Percentiles rank a stretch among this genome's conserved stretches.
phyloP scores from a whole-genome alignment of 2,888 invertebrate genomes.

The Noctua janthina region DNA sequence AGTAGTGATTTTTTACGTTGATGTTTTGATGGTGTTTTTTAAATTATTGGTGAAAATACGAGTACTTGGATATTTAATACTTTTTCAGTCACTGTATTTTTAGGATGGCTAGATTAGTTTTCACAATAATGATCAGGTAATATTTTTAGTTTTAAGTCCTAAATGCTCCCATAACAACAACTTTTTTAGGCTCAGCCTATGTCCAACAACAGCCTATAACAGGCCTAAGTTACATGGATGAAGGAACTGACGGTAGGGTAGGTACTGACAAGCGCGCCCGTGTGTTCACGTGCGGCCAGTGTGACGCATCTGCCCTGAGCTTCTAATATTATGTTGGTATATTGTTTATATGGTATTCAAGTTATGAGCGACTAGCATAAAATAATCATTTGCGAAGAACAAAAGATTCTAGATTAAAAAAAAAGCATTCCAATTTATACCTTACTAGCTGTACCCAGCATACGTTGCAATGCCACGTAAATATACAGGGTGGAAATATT shows the following conservation, averaged over 20 bases:
- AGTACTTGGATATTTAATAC: background rate
- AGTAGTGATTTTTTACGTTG: constrained; percentile 21
- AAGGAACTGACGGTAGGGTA: constrained; percentile 29
- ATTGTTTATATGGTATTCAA: constrained; percentile 28
- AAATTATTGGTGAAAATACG: constrained; percentile 1
- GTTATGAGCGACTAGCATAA: constrained; percentile 6
- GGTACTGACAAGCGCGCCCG: constrained; percentile 36
- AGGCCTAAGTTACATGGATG: constrained; percentile 42
- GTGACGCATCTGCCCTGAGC: constrained; percentile 52
- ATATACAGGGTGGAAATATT: too few relatives aligned
- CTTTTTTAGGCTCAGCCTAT: background rate
- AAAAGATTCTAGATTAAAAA: background rate
- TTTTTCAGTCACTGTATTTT: background rate
- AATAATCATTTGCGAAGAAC: background rate
- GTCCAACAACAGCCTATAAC: background rate
- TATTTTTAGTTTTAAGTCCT: background rate
- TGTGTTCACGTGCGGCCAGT: constrained; percentile 51
- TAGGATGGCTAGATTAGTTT: too few relatives aligned
- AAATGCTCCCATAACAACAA: background rate
- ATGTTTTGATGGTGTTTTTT: background rate
- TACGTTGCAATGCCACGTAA: too few relatives aligned
- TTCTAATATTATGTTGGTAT: constrained; percentile 53
- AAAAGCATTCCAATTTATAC: background rate
- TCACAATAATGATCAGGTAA: background rate
- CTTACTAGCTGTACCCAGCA: too few relatives aligned